Conservation (phyloP, 2,113 vertebrate species). For the Oreochromis tanganicae region DNA sequence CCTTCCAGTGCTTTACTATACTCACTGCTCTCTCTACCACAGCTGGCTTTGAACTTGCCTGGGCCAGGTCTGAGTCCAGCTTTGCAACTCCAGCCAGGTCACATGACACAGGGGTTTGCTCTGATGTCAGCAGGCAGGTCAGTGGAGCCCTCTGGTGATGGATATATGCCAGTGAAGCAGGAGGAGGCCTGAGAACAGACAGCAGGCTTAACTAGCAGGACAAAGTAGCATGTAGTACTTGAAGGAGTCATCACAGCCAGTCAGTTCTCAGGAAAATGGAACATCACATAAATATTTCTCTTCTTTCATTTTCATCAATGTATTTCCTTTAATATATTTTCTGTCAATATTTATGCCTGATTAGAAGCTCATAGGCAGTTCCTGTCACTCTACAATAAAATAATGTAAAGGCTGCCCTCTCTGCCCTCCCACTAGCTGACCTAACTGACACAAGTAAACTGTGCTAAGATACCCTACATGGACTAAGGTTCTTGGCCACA, state of each 20-base stretch:
- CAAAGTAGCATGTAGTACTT: no score
- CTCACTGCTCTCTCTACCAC: no score
- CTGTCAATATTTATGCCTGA: neutral
- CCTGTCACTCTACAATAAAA: neutral
- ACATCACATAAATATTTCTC: neutral
- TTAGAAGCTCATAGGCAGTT: neutral
- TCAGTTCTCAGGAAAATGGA: no score
- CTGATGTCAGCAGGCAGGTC: neutral
- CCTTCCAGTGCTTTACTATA: no score
- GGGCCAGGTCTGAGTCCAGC: no score
- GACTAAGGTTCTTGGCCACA: accelerated
- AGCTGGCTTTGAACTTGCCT: no score
- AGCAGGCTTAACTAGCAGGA: no score
- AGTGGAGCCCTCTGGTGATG: neutral
- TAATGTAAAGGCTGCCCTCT: neutral
- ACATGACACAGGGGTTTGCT: no score
- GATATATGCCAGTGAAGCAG: neutral
- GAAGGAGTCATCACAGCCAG: no score
- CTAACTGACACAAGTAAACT: neutral
- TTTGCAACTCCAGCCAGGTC: no score
- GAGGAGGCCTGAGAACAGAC: no score
- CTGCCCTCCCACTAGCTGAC: neutral
- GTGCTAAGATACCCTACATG: accelerated
- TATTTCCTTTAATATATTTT: neutral
- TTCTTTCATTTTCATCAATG: neutral